Conservation (phyloP, 2,113 vertebrate genomes). For the Zosterops hypoxanthus region DNA sequence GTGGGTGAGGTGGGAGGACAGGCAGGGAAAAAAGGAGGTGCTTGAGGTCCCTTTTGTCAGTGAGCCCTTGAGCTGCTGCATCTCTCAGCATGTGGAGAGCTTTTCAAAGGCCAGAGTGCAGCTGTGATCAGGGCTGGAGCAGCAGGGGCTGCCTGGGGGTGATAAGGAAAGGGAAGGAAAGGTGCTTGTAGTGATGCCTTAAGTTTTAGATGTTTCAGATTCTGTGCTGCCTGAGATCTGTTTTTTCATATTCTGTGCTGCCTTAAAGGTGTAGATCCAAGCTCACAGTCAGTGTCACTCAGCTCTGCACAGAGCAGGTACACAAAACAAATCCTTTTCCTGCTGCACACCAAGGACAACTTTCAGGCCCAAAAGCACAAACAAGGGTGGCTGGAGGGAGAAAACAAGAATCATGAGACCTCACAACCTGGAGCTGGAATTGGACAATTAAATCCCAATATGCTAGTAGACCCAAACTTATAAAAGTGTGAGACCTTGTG, state of each 20-base stretch:
- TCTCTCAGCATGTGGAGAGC: not conserved
- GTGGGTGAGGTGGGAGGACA: not conserved
- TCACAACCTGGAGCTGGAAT: not conserved
- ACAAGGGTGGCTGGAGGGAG: not conserved
- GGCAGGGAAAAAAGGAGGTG: not conserved
- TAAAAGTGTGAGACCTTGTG: too few relatives aligned
- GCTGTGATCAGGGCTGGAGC: not conserved
- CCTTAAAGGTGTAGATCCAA: not conserved
- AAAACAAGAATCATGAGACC: not conserved
- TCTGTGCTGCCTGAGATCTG: not conserved
- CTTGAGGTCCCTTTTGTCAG: not conserved
- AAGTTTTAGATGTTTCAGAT: not conserved
- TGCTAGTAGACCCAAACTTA: too few relatives aligned
- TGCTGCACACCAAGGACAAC: not conserved
- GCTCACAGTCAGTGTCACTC: not conserved
- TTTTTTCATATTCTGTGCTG: not conserved
- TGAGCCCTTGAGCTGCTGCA: not conserved
- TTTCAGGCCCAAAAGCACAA: not conserved
- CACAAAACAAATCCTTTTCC: not conserved
- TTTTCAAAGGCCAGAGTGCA: not conserved
- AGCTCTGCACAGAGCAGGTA: not conserved
- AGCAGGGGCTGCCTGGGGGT: not conserved
- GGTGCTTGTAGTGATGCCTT: not conserved
- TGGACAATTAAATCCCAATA: too few relatives aligned
- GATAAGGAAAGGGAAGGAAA: not conserved